A percentile compares a stretch with the other conserved stretches of the same genome.
phyloP scores from a whole-genome alignment of 2,113 vertebrate species.

The Indicator maculatus region DNA sequence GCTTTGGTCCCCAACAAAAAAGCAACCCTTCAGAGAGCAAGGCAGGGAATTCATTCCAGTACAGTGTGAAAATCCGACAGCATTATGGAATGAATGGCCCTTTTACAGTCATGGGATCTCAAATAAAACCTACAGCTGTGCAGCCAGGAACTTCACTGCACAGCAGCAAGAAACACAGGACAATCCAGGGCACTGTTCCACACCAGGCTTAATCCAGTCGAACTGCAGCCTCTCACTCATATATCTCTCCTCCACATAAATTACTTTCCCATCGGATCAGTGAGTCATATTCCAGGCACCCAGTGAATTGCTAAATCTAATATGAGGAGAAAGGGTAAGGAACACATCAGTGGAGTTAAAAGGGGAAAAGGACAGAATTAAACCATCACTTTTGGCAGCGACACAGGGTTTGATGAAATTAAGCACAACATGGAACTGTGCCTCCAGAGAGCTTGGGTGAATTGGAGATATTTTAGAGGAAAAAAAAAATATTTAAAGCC shows the following conservation, averaged over 20 bases:
- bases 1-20: neutral
- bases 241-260: constrained; percentile 2
- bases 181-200: neutral
- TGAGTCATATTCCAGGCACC: constrained; percentile 35
- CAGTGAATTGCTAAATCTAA: neutral
- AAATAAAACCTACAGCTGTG: constrained; percentile 43
- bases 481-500: neutral
- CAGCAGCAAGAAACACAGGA: neutral
- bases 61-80: neutral
- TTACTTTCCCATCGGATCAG: neutral
- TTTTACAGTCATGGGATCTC: neutral
- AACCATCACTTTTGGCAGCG: constrained; percentile 5
- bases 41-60: neutral
- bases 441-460: neutral
- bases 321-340: neutral
- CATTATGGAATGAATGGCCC: neutral
- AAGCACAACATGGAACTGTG: constrained; percentile 12
- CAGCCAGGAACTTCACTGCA: neutral
- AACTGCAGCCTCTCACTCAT: neutral
- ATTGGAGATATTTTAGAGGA: neutral
- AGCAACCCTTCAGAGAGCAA: neutral
- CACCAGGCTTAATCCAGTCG: neutral
- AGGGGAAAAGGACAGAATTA: constrained; percentile 27
- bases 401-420: neutral
- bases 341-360: constrained; percentile 1